Evolutionary conservation across 2,888 invertebrate species (phyloP).

Genomic region (Bombylius discolor): DNA sequence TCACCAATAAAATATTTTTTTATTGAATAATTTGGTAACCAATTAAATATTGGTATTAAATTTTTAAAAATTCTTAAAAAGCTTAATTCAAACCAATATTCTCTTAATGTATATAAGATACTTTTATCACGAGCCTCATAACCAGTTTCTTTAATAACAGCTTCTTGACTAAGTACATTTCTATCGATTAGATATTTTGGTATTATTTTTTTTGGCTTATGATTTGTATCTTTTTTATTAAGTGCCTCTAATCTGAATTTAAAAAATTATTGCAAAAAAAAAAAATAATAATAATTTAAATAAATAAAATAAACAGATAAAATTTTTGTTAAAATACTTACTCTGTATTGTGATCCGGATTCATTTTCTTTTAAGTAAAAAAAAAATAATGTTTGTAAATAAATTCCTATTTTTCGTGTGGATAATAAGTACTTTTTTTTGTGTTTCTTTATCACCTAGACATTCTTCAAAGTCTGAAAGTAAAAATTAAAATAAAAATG

Average conservation of each 20-base stretch:
- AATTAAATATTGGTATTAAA: conserved; percentile 44
- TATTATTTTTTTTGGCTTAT: conserved; percentile 15
- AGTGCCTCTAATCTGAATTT: not conserved
- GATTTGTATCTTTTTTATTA: not conserved
- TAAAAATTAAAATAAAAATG: too few relatives aligned
- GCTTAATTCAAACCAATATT: conserved; percentile 26
- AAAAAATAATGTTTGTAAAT: too few relatives aligned
- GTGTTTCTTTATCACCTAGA: too few relatives aligned
- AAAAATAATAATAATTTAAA: not conserved
- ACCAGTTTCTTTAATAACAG: conserved; percentile 30
- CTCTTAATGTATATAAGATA: conserved; percentile 24
- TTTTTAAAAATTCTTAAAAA: conserved; percentile 28
- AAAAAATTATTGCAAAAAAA: not conserved
- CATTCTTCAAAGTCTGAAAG: too few relatives aligned
- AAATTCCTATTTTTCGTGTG: too few relatives aligned
- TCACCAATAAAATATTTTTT: conserved; percentile 51
- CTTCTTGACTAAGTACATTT: conserved; percentile 29
- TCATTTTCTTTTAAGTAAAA: too few relatives aligned
- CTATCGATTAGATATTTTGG: conserved; percentile 30
- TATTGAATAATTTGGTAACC: conserved; percentile 50
- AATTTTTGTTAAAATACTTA: too few relatives aligned
- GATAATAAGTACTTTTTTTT: too few relatives aligned
- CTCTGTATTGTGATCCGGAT: too few relatives aligned
- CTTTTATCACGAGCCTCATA: conserved; percentile 33
- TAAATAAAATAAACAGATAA: too few relatives aligned